phyloP scores from a whole-genome alignment of 2,888 invertebrate genomes.

The Eupithecia centaureata region DNA sequence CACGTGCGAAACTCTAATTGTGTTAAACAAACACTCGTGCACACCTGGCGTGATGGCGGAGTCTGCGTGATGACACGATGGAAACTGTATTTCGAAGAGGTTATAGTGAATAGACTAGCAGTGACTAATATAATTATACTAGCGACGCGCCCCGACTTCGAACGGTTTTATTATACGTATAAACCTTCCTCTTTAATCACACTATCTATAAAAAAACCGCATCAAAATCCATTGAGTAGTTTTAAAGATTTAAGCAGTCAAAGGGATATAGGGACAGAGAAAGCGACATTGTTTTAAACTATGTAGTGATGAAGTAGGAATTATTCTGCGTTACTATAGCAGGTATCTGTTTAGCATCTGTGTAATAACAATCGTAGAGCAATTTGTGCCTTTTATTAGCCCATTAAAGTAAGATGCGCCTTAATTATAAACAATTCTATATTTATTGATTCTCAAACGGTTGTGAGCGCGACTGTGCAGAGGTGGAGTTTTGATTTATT shows the following conservation, averaged over 20 bases:
- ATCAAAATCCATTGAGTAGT: no score
- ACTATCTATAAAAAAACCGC: no score
- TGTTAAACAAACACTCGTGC: constrained; percentile 77
- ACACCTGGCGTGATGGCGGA: constrained; percentile 62
- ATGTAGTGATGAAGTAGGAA: no score
- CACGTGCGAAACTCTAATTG: constrained; percentile 79
- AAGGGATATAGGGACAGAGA: no score
- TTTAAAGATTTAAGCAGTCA: no score
- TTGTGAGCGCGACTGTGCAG: constrained; percentile 30
- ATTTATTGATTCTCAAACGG: constrained; percentile 63
- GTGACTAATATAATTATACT: no score
- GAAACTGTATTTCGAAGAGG: neutral
- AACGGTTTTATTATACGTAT: no score
- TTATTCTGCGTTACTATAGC: neutral
- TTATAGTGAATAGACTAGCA: neutral
- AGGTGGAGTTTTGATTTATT: neutral
- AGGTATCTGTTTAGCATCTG: neutral
- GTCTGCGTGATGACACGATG: constrained; percentile 51
- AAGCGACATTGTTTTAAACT: no score
- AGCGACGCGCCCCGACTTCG: no score
- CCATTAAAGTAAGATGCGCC: constrained; percentile 71
- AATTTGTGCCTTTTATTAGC: constrained; percentile 70
- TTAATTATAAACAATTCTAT: constrained; percentile 71
- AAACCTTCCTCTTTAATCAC: no score
- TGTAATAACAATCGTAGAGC: constrained; percentile 61